Evolutionary conservation across 2,797 vertebrate genomes (phyloP).

Genomic region (Megaceryle alcyon): DNA sequence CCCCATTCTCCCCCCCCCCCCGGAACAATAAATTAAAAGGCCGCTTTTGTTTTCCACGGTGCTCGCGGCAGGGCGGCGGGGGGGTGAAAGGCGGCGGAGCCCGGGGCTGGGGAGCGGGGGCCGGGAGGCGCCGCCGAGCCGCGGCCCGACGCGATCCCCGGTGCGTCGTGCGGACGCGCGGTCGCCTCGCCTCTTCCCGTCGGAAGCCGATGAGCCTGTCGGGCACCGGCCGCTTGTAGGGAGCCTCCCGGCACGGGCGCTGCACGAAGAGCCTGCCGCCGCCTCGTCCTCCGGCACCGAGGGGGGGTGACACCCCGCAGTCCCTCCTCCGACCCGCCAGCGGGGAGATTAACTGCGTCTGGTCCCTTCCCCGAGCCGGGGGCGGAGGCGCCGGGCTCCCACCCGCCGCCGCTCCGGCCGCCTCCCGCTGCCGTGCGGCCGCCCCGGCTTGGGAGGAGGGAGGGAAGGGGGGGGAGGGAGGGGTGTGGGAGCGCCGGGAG

Average conservation of each 20-base stretch:
- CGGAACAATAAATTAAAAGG: conserved; percentile 77
- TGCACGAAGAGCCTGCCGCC: neutral
- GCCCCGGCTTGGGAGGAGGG: neutral
- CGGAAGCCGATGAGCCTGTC: neutral
- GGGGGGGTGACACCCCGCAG: neutral
- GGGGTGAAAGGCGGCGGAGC: conserved; percentile 26
- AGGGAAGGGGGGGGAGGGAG: neutral
- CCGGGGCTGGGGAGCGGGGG: conserved; percentile 37
- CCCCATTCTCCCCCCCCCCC: neutral
- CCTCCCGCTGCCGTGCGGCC: neutral
- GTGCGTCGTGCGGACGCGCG: neutral
- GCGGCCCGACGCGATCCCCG: neutral
- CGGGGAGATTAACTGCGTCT: conserved; percentile 1
- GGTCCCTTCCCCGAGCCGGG: neutral
- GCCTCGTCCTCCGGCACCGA: neutral
- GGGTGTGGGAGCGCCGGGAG: neutral
- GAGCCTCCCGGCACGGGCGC: neutral
- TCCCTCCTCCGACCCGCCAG: neutral
- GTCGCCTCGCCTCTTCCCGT: neutral
- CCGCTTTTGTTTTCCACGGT: conserved; percentile 77
- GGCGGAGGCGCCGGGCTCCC: neutral
- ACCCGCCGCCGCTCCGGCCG: neutral
- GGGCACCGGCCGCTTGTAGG: neutral
- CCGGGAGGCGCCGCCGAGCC: conserved; percentile 48
- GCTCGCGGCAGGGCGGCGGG: conserved; percentile 55